Evolutionary conservation across 2,797 vertebrate genomes (phyloP).

Genomic region (Phalanger gymnotis): DNA sequence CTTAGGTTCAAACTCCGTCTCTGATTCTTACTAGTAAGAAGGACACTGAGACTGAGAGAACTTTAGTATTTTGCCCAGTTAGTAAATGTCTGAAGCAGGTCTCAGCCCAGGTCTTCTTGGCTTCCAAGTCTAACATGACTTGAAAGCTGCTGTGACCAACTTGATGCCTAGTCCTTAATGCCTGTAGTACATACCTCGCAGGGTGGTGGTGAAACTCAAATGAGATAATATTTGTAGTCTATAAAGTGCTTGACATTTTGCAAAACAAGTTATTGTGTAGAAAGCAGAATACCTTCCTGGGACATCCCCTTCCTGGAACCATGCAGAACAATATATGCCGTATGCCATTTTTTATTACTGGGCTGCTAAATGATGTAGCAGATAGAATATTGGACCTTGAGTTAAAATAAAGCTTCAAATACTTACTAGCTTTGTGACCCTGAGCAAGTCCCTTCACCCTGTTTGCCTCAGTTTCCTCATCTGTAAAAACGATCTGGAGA

Average conservation of each 20-base stretch:
- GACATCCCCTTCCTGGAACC: not conserved
- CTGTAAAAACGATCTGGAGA: not conserved
- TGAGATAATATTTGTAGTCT: not conserved
- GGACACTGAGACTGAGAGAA: not conserved
- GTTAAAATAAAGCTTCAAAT: not conserved
- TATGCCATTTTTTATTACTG: not conserved
- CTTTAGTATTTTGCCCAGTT: not conserved
- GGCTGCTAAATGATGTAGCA: not conserved
- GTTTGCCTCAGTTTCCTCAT: not conserved
- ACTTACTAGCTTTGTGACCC: not conserved
- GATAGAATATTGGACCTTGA: not conserved
- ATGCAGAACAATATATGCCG: not conserved
- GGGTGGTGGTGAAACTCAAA: not conserved
- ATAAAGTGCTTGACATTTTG: not conserved
- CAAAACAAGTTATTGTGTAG: not conserved
- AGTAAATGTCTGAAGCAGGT: not conserved
- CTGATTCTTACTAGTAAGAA: not conserved
- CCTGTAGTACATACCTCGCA: not conserved
- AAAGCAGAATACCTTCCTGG: not conserved
- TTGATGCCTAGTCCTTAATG: too few species aligned
- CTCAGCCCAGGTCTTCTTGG: not conserved
- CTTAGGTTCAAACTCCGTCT: not conserved
- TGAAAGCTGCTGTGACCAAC: not conserved
- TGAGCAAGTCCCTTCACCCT: not conserved
- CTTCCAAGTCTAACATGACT: not conserved